Evolutionary conservation across 2,797 vertebrate species (phyloP), one percentile per base, ranked within the genome.

Genomic region (Chromis chromis): DNA sequence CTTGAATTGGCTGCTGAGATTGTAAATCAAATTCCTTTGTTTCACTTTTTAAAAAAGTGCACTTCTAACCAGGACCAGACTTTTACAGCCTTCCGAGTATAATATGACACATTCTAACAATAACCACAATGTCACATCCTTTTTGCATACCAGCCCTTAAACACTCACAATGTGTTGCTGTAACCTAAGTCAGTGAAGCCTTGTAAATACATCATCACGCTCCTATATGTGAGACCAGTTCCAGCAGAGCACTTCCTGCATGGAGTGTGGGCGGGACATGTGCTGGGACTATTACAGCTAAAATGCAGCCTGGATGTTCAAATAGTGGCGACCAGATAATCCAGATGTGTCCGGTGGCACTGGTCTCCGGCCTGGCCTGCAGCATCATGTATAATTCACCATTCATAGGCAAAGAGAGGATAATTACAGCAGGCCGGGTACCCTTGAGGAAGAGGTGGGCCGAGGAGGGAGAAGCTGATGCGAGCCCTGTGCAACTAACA

Each of bases 321-420:
- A 60, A 71, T 50, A 12, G 81, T 67, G 75, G 28, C 75, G 69
- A 79, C 54, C 59, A 61, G 55, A 87, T 79, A 80, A 82, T 85
- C 77, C 73, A 76, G 79, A 78, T 82, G 74, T 83, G 70, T 81
- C 85, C 65, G 72, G 59, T 74, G 69, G 61, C 33, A 50, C 50
- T 12, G 19, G 54, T 71, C 79, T 78, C 61, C 76, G 40, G 65
- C 42, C 57, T 17, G 57, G 70, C 65, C 75, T 70, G 75, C 73
- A 70, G 70, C 65, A 67, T 75, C 58, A 90, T 85, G 64, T 80
- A 84, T 82, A 80, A 89, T 87, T 87, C 69, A 86, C 68, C 61
- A 62, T 78, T 84, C 69, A 70, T 69, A 67, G 49, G 65, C 58
- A 83, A 73, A 80, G 28, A 74, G 53, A 46, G 65, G 52, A 70